Evolutionary conservation across 2,888 invertebrate genomes (phyloP).

Genomic region (Oasisia sp.): DNA sequence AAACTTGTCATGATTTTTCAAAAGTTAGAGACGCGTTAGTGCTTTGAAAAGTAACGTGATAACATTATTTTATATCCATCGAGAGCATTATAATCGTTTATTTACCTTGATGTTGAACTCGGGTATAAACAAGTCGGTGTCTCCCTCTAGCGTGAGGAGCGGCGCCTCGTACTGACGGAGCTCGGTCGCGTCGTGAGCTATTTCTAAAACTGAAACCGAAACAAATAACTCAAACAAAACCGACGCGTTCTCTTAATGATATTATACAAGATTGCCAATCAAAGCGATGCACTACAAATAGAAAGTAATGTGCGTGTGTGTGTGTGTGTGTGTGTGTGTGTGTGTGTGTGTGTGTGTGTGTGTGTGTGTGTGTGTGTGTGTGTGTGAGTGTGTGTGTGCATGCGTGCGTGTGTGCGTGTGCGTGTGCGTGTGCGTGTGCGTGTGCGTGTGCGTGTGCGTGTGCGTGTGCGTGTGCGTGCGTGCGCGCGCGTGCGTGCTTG

Average conservation of each 20-base stretch:
- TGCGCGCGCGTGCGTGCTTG: no score
- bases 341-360: no score
- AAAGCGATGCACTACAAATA: background rate
- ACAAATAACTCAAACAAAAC: background rate
- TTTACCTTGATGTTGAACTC: constrained; percentile 31
- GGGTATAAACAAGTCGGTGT: constrained; percentile 32
- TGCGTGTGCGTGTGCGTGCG: no score
- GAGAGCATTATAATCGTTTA: background rate
- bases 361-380: no score
- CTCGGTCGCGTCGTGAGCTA: constrained; percentile 29
- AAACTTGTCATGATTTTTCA: no score
- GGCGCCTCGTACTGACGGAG: constrained; percentile 32
- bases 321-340: background rate
- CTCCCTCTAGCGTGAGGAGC: constrained; percentile 33
- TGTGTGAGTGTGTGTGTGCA: no score
- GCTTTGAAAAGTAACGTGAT: background rate
- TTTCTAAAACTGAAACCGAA: constrained; percentile 30
- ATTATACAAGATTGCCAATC: background rate
- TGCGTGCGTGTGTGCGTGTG: no score
- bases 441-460: no score
- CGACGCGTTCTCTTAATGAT: background rate
- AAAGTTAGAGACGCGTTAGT: background rate
- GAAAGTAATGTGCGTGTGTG: background rate
- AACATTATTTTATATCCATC: background rate
- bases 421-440: no score